phyloP scores from a whole-genome alignment of 2,797 vertebrate species.

The Antrozous pallidus region DNA sequence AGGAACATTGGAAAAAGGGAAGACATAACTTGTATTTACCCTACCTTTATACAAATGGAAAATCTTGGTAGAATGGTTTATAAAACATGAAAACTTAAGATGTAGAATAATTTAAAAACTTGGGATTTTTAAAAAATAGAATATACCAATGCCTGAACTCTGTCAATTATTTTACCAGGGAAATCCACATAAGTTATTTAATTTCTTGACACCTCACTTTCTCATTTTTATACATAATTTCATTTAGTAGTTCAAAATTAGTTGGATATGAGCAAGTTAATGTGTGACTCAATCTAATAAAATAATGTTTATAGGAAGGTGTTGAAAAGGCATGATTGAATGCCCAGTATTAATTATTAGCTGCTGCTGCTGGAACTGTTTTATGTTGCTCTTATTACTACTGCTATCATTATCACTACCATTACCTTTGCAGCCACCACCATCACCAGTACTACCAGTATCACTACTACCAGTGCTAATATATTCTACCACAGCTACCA shows the following conservation, averaged over 20 bases:
- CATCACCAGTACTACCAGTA: rapidly evolving
- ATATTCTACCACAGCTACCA: no score
- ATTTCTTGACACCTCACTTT: neutral
- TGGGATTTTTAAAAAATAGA: neutral
- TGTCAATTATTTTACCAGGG: neutral
- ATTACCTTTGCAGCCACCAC: rapidly evolving
- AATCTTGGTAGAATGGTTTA: neutral
- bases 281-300: neutral
- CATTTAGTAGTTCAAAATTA: neutral
- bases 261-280: neutral
- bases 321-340: neutral
- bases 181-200: neutral
- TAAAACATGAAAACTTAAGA: neutral
- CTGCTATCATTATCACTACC: rapidly evolving
- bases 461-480: neutral
- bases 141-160: neutral
- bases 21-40: neutral
- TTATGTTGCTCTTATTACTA: neutral
- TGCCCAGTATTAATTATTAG: neutral
- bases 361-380: neutral
- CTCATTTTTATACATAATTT: neutral
- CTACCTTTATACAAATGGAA: neutral
- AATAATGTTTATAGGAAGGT: neutral
- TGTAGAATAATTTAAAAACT: neutral
- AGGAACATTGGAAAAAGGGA: neutral